Evolutionary conservation across 2,888 invertebrate species (phyloP).

Genomic region (Stegana nigrithorax): DNA sequence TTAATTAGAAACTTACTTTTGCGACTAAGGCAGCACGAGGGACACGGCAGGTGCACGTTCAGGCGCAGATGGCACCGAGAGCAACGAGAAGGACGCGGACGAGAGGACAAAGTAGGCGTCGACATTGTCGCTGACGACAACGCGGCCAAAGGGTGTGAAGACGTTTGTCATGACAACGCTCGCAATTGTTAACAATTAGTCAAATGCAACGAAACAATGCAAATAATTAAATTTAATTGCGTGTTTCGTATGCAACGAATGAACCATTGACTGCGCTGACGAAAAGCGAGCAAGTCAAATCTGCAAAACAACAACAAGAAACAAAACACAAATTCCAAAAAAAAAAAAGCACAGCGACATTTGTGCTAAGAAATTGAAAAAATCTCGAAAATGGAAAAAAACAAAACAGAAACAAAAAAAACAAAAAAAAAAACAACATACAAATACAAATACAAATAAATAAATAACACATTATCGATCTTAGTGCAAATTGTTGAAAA

Average conservation of each 20-base stretch:
- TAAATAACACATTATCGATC: background rate
- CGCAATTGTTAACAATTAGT: constrained; percentile 52
- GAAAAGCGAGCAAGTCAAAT: background rate
- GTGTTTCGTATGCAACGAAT: constrained; percentile 25
- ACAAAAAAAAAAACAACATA: constrained; percentile 20
- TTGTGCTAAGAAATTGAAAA: background rate
- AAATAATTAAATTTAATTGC: constrained; percentile 46
- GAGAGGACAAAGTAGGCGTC: background rate
- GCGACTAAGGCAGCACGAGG: constrained; percentile 16
- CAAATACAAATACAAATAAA: background rate
- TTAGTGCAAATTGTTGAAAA: background rate
- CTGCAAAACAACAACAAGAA: background rate
- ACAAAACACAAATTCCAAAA: background rate
- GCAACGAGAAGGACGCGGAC: background rate
- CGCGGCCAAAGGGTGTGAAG: too few species aligned
- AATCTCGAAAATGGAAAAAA: constrained; percentile 22
- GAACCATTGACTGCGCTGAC: too few species aligned
- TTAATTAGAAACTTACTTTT: constrained; percentile 49
- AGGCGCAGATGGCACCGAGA: too few species aligned
- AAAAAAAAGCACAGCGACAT: too few species aligned
- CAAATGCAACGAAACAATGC: constrained; percentile 46
- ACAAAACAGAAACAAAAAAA: constrained; percentile 11
- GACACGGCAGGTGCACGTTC: constrained; percentile 18
- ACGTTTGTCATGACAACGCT: constrained; percentile 4
- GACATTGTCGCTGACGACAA: too few species aligned